phyloP scores from a whole-genome alignment of 2,797 vertebrate genomes.

The Podarcis siculus region DNA sequence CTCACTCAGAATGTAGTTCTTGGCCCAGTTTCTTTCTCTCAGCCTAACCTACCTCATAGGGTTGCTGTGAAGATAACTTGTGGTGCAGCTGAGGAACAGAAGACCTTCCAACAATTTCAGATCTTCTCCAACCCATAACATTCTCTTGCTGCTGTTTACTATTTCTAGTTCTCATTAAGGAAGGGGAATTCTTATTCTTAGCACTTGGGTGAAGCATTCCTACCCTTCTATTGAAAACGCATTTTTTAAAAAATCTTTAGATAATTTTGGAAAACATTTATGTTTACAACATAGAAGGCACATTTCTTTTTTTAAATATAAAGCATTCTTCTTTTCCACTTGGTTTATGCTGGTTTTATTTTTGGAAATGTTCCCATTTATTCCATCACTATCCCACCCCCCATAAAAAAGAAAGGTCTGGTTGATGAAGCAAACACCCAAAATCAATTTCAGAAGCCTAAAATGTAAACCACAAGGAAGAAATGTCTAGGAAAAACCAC shows the following conservation, averaged over 20 bases:
- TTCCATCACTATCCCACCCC: neutral
- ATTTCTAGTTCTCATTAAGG: neutral
- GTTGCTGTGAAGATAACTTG: too few relatives aligned
- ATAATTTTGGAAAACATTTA: neutral
- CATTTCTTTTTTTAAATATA: neutral
- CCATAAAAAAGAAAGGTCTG: neutral
- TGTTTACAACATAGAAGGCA: neutral
- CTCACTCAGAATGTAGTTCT: too few relatives aligned
- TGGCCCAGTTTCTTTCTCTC: too few relatives aligned
- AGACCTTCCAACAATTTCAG: too few relatives aligned
- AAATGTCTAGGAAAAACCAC: neutral
- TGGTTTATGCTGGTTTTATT: neutral
- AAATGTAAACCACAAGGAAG: neutral
- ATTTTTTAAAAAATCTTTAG: too few relatives aligned
- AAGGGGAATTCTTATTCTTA: neutral
- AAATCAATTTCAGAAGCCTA: neutral
- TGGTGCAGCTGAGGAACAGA: neutral
- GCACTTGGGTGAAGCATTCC: neutral
- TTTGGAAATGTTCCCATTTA: neutral
- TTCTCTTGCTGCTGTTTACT: neutral
- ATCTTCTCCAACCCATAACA: neutral
- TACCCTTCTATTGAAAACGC: neutral
- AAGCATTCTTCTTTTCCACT: too few relatives aligned
- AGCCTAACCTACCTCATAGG: too few relatives aligned
- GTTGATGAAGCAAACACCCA: neutral